Percentiles rank a stretch among this genome's conserved stretches.
phyloP scores from a whole-genome alignment of 2,113 vertebrate species.

The Apodemus speciosus region DNA sequence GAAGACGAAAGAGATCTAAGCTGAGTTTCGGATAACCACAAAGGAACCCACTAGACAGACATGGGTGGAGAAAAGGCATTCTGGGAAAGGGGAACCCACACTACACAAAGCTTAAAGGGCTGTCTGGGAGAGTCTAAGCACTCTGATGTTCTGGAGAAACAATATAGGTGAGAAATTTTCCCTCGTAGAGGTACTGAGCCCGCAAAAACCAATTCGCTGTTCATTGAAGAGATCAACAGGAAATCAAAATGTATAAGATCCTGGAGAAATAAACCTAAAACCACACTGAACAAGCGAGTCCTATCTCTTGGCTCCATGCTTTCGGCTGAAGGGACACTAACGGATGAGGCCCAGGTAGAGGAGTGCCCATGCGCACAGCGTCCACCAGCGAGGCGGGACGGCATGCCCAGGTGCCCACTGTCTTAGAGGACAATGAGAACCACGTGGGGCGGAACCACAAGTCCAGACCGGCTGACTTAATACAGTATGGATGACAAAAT shows the following conservation, averaged over 20 bases:
- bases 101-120: background rate
- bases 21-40: background rate
- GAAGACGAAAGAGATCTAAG: background rate
- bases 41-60: background rate
- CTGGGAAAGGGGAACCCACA: background rate
- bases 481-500: background rate
- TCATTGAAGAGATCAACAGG: background rate
- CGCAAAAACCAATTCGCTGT: background rate
- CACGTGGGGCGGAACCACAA: background rate
- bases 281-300: background rate
- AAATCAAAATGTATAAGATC: background rate
- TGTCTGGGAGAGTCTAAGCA: background rate
- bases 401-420: background rate
- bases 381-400: background rate
- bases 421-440: background rate
- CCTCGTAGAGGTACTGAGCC: background rate
- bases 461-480: background rate
- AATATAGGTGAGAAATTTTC: background rate
- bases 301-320: background rate
- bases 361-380: background rate
- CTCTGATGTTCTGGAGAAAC: background rate
- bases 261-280: constrained; percentile 48
- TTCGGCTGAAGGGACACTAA: background rate
- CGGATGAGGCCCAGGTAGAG: background rate
- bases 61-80: background rate